phyloP scores from a whole-genome alignment of 2,113 vertebrate species.

The Gallinago paraguaiae region DNA sequence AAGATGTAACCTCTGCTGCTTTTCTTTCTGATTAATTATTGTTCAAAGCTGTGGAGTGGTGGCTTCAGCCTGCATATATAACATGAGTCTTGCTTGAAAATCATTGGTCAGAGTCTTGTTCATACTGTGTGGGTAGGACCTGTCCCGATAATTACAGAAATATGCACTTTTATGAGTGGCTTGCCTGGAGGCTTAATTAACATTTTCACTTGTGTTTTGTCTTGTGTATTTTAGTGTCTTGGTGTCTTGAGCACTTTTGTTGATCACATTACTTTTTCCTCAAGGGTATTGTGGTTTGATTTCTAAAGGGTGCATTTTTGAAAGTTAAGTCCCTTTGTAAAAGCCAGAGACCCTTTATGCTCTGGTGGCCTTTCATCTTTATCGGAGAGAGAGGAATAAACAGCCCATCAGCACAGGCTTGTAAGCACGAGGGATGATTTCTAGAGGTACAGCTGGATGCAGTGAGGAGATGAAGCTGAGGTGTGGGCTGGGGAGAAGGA shows the following conservation, averaged over 20 bases:
- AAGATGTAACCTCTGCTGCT: neutral
- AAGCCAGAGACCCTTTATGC: neutral
- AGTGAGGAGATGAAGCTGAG: neutral
- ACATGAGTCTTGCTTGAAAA: neutral
- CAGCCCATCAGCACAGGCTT: neutral
- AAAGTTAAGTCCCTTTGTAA: neutral
- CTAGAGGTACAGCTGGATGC: neutral
- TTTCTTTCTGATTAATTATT: neutral
- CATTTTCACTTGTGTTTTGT: constrained; percentile 11
- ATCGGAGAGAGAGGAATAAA: neutral
- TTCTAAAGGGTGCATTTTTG: neutral
- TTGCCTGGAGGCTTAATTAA: neutral
- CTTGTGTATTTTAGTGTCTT: neutral
- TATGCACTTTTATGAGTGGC: neutral
- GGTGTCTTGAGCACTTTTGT: neutral
- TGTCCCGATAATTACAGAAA: neutral
- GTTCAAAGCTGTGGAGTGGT: neutral
- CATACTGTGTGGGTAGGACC: neutral
- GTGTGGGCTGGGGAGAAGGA: neutral
- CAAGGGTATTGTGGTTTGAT: neutral
- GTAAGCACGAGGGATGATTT: neutral
- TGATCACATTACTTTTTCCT: neutral
- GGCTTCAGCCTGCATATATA: neutral
- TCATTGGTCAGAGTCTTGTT: neutral
- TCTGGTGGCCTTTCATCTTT: neutral